phyloP scores from a whole-genome alignment of 2,113 vertebrate species.

The Alouatta palliata region DNA sequence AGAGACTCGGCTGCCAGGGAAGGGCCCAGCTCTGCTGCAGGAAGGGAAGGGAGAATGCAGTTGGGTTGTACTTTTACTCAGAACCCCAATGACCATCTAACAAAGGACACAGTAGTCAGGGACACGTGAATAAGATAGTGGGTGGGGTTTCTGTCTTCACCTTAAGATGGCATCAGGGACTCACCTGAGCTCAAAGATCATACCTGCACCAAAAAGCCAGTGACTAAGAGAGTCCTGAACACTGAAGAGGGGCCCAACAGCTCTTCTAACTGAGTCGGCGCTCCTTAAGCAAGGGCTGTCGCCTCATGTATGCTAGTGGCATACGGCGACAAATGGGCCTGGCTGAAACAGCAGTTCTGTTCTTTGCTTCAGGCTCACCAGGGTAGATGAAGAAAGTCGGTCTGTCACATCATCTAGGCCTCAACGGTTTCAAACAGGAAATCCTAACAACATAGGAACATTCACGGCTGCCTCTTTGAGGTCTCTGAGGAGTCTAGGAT shows the following conservation, averaged over 20 bases:
- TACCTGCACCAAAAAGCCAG: neutral
- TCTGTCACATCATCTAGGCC: neutral
- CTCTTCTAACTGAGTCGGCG: neutral
- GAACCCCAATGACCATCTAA: neutral
- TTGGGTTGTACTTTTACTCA: neutral
- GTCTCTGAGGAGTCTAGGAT: neutral
- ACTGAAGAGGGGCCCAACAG: neutral
- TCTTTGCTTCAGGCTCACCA: neutral
- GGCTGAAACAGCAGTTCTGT: neutral
- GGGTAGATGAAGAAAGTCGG: neutral
- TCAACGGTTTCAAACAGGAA: neutral
- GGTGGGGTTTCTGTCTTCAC: neutral
- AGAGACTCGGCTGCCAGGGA: neutral
- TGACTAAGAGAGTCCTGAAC: neutral
- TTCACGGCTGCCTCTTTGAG: neutral
- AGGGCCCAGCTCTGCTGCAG: neutral
- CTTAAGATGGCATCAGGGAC: neutral
- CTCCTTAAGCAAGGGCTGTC: neutral
- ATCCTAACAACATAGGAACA: neutral
- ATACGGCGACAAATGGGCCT: neutral
- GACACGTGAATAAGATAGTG: neutral
- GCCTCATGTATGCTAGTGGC: neutral
- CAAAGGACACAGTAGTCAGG: neutral
- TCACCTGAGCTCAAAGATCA: neutral
- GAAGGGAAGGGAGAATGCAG: neutral